Percentiles rank a stretch among this genome's conserved stretches.
Evolutionary conservation across 2,888 invertebrate species (phyloP).

Genomic region (Cryptosula pallasiana): DNA sequence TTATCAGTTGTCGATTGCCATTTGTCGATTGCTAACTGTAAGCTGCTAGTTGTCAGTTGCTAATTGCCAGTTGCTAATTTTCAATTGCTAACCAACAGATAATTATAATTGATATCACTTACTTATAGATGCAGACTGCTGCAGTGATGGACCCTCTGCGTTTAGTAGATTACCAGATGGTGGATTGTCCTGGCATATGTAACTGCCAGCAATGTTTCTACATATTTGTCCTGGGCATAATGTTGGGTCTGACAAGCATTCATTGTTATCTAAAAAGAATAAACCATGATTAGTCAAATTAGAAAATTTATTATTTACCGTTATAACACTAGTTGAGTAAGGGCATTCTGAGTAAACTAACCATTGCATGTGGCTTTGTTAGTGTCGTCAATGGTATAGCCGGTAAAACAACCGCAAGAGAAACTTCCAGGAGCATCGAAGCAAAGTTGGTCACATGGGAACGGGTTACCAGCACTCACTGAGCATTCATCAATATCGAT

Average conservation of each 20-base stretch:
- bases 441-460: conserved; percentile 15
- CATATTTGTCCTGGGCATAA: conserved; percentile 1
- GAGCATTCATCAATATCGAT: conserved; percentile 6
- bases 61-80: too few species aligned
- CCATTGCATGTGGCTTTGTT: not conserved
- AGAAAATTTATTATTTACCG: too few species aligned
- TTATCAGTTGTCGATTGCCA: too few species aligned
- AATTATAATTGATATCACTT: too few species aligned
- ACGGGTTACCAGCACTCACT: not conserved
- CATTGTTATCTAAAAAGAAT: conserved; percentile 3
- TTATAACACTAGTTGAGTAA: too few species aligned
- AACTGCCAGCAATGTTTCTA: not conserved
- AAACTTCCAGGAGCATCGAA: not conserved
- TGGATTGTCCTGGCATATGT: not conserved
- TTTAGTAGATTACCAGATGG: not conserved
- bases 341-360: not conserved
- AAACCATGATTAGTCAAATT: too few species aligned
- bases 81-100: too few species aligned
- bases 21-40: too few species aligned
- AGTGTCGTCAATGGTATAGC: not conserved
- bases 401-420: not conserved
- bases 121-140: not conserved
- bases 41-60: too few species aligned
- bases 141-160: not conserved
- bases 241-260: not conserved